Evolutionary conservation across 2,797 vertebrate species (phyloP).

Genomic region (Novumbra hubbsi): DNA sequence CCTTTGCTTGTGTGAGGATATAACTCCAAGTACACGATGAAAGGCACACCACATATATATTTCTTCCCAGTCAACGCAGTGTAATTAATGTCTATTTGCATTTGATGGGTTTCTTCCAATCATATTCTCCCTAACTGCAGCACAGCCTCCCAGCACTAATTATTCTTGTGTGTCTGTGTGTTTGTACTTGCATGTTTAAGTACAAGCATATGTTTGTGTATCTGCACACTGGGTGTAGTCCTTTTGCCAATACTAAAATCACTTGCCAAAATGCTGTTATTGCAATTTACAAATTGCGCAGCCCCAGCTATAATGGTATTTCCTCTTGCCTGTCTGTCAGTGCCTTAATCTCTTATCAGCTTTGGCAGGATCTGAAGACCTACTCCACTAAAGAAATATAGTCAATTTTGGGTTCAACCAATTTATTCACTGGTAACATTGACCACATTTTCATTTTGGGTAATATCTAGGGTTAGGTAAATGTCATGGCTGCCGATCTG

Average conservation of each 20-base stretch:
- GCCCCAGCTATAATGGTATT: conserved; percentile 47
- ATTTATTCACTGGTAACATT: too few species aligned
- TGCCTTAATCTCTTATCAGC: conserved; percentile 48
- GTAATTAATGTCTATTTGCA: conserved; percentile 27
- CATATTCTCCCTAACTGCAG: background rate
- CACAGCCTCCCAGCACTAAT: conserved; percentile 5
- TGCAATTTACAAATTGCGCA: conserved; percentile 61
- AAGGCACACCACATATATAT: conserved; percentile 25
- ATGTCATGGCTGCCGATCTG: too few species aligned
- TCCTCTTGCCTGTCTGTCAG: conserved; percentile 21
- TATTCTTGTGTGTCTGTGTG: conserved; percentile 24
- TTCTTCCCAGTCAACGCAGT: conserved; percentile 12
- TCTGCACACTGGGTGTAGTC: conserved; percentile 45
- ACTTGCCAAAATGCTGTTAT: conserved; percentile 55
- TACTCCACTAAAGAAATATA: conserved; percentile 34
- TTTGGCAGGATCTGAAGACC: conserved; percentile 28
- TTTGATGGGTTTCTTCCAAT: conserved; percentile 13
- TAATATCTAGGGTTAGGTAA: too few species aligned
- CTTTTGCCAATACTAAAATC: conserved; percentile 55
- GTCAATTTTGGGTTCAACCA: too few species aligned
- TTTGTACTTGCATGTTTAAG: conserved; percentile 11
- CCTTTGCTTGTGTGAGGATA: conserved; percentile 37
- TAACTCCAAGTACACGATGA: conserved; percentile 35
- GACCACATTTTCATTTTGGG: too few species aligned
- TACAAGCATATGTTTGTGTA: background rate